A percentile compares a stretch with the other conserved stretches of the same genome.
Conservation (phyloP, 2,797 vertebrate genomes). For the Holocentrus rufus region DNA sequence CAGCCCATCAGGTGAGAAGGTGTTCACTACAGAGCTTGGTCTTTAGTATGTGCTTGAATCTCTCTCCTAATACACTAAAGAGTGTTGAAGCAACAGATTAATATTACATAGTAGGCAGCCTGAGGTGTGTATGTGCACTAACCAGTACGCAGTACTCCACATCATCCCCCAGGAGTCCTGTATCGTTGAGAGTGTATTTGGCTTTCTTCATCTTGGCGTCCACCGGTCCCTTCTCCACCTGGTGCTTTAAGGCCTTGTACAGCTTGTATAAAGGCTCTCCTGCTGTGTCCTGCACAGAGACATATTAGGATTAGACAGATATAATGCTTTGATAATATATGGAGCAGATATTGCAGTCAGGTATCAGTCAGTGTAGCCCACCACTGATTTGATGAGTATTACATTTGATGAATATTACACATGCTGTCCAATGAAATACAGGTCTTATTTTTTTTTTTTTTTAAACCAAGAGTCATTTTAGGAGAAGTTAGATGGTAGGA, state of each 20-base stretch:
- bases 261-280: slow-evolving; percentile 96
- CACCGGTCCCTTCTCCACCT: slow-evolving; percentile 97
- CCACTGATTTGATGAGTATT: too few relatives aligned
- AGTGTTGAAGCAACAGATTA: background rate
- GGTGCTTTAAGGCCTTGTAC: slow-evolving; percentile 96
- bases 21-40: too few relatives aligned
- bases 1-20: too few relatives aligned
- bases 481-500: too few relatives aligned
- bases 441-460: too few relatives aligned
- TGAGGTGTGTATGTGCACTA: slow-evolving; percentile 51
- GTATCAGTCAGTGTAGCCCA: too few relatives aligned
- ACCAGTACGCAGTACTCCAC: slow-evolving; percentile 94
- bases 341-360: background rate
- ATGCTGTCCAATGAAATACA: too few relatives aligned
- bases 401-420: too few relatives aligned
- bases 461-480: too few relatives aligned
- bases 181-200: slow-evolving; percentile 97
- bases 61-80: background rate
- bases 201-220: slow-evolving; percentile 94
- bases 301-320: slow-evolving; percentile 54
- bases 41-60: background rate
- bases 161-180: slow-evolving; percentile 94
- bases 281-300: slow-evolving; percentile 88
- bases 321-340: too few relatives aligned
- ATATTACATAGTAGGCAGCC: background rate